Conservation (phyloP, 2,888 invertebrate species). For the Drosophila acutilabella region DNA sequence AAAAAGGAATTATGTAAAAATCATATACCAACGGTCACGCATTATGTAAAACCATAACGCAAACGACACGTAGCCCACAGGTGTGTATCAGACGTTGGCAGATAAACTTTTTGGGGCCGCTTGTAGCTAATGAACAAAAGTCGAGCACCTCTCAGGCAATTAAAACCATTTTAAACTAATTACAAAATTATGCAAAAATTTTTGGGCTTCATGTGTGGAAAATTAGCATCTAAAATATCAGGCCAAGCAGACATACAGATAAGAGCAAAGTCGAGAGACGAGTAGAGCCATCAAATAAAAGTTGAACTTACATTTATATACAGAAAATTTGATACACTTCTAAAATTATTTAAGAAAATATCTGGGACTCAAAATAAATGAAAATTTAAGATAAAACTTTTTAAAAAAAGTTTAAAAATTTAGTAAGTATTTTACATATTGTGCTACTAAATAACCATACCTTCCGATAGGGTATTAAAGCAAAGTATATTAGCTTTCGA, state of each 20-base stretch:
- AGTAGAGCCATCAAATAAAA: slow-evolving; percentile 27
- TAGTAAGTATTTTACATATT: too few species aligned
- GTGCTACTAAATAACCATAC: too few species aligned
- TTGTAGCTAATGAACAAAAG: slow-evolving; percentile 35
- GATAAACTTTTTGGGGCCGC: slow-evolving; percentile 48
- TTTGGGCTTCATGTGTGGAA: slow-evolving; percentile 35
- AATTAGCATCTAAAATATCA: slow-evolving; percentile 27
- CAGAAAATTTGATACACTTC: too few species aligned
- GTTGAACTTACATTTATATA: slow-evolving; percentile 9
- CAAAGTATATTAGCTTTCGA: slow-evolving; percentile 13
- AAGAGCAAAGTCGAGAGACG: slow-evolving; percentile 13
- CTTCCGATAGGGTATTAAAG: not conserved
- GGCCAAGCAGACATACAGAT: slow-evolving; percentile 36
- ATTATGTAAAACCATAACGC: slow-evolving; percentile 44
- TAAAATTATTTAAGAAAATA: too few species aligned
- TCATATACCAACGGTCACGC: slow-evolving; percentile 22
- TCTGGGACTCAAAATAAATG: too few species aligned
- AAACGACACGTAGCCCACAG: slow-evolving; percentile 45
- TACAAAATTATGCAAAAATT: slow-evolving; percentile 72
- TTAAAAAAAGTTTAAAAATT: too few species aligned
- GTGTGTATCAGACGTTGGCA: slow-evolving; percentile 32
- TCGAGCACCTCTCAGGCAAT: slow-evolving; percentile 48
- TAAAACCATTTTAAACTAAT: slow-evolving; percentile 64
- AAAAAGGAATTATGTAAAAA: not conserved
- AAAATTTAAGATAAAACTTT: too few species aligned